Base-by-base conservation (phyloP, 1,140 invertebrate species). In the Ephestia elutella region DNA sequence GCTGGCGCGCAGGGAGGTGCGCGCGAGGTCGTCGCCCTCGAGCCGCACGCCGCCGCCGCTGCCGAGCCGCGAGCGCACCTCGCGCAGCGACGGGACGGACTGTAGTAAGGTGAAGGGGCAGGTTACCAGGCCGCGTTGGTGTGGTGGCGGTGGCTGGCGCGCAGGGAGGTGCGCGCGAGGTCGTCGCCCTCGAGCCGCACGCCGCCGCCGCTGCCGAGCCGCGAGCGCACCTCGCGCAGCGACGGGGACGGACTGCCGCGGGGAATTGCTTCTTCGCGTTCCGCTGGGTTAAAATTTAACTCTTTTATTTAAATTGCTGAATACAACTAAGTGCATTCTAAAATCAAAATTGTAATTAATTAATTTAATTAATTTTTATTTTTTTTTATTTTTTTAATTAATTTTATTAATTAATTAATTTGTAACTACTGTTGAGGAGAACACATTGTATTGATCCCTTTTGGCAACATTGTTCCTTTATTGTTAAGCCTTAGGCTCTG, bases 1-100 rank as follows among this genome's bases (percentile, higher is more conserved):
- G 54, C 64, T 59, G 0, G 95, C 93, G 49, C 96, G 82, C 7
- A 95, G 86, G 5, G 94, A 93, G 1, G 94, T 93, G 21, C 95
- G 86, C 38, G 21, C 93, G 93, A 82, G 92, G 92, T 76, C 94
- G 62, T 73, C 86, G 38, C 76, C 87, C 65, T 78, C 86, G 5
- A 75, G 64, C 28, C 78, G 56, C 65, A 73, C 73, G 55, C 60
- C 54, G 57, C 63, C 65, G 50, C 75, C 81, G 63, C 79, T 69
- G 53, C 72, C 82, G 17, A 73, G 71, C 21, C 78, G 68, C 50
- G 73, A 30, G 21, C 80, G 71, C 63, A 77, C 72, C 49, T 78
- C 81, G 7, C 83, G 91, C 21, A 92, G 79, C n/a, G 89, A 91
- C n/a, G 91, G 44, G 91, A 92, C 9, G 86, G 80, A 19, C 82